Base-by-base conservation (phyloP, 1,140 invertebrate genomes). In the Venustaconcha ellipsiformis region DNA sequence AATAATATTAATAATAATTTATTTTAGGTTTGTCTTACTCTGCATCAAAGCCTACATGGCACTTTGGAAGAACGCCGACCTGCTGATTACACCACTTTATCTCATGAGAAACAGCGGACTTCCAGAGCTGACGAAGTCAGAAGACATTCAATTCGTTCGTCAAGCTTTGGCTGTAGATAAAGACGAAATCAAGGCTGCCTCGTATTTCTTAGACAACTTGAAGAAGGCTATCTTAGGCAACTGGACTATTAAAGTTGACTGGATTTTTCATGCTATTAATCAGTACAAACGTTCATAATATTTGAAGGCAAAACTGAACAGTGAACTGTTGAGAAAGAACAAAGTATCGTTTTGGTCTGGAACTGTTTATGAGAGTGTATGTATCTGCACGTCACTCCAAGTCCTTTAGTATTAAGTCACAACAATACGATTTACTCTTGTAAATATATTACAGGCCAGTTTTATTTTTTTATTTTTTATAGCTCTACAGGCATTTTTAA, bases 31-130 rank as follows among this genome's bases (percentile, higher is more conserved):
- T 30, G 56, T 70, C 37, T 72, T 62, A 26, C 20, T 60, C 57
- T 77, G 75, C 57, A 56, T 77, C 14, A 37, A 77, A 12, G 65
- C 64, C 12, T 77, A 59, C 63, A 71, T 77, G 75, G 67, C 75
- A 8, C 62, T 77, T 5, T 13, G 75, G 26, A 62, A 70, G 11
- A 30, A 77, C 20, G 75, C 65, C 5, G 68, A 66, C 18, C 55
- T 77, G 30, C 68, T 77, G 48, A 57, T 77, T 12, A 77, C 75
- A 0, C 48, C 72, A 18, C 75, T 77, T 0, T 72, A 63, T 59
- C 55, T 77, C n/a, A 77, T 77, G 75, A 60, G 56, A 65, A 57
- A 77, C n/a, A 68, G 69, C 66, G 64, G 72, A 13, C 64, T 77
- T n/a, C 75, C 75, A 23, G 75, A 77, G 30, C 70, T 77, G 1